These are phyloP conservation scores for Lymantria dispar DNA, from an alignment of 2,888 invertebrate genomes.

Conservation along the genomic window DNA sequence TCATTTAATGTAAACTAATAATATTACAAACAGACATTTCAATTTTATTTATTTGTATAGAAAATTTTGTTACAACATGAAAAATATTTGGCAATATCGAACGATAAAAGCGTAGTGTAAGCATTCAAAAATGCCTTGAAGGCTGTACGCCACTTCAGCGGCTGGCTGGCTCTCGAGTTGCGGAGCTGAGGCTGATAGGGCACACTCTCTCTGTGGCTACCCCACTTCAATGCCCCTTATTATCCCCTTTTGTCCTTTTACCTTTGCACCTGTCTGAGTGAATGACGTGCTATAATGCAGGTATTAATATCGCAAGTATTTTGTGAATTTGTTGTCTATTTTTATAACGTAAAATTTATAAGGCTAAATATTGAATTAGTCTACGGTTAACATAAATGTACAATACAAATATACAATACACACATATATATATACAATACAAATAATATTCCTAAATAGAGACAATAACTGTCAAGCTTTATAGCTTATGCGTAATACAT, in stretches of 20 bases:
- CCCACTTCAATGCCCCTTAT: conserved; percentile 53
- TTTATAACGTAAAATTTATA: too few species aligned
- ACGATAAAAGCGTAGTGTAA: conserved; percentile 29
- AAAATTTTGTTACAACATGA: background rate
- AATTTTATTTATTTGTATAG: background rate
- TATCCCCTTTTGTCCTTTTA: conserved; percentile 62
- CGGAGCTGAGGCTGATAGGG: conserved; percentile 52
- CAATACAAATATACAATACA: too few species aligned
- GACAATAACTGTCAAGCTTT: too few species aligned
- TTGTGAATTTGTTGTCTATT: too few species aligned
- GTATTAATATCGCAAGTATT: conserved; percentile 4
- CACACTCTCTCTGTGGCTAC: conserved; percentile 59
- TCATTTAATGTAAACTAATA: too few species aligned
- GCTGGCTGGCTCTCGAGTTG: conserved; percentile 37
- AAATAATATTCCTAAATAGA: too few species aligned
- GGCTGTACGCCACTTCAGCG: conserved; percentile 27
- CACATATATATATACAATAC: too few species aligned
- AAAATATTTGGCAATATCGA: conserved; percentile 25
- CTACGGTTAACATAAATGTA: too few species aligned
- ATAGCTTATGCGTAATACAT: too few species aligned
- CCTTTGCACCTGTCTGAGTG: conserved; percentile 55
- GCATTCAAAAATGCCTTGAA: conserved; percentile 32
- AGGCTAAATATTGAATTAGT: too few species aligned
- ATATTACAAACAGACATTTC: too few species aligned
- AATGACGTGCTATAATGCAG: conserved; percentile 33